These are phyloP conservation scores for Amiota communis DNA, from an alignment of 2,888 invertebrate genomes.

Conservation along the genomic window DNA sequence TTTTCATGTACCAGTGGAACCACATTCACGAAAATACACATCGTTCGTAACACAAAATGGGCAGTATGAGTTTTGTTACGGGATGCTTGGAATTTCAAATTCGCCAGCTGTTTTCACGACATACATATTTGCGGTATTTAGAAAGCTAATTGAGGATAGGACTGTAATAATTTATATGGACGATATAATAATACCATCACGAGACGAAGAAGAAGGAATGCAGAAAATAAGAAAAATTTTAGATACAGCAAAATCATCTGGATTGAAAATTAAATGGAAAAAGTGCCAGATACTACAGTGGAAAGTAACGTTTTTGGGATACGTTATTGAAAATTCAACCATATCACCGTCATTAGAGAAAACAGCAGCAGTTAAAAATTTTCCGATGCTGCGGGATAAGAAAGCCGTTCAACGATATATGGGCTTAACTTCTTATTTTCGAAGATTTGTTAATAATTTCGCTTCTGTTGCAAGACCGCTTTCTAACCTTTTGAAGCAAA, in stretches of 20 bases:
- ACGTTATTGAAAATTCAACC: conserved; percentile 37
- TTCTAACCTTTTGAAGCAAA: background rate
- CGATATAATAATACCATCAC: conserved; percentile 4
- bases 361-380: conserved; percentile 35
- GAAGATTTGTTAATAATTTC: conserved; percentile 33
- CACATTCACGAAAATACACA: conserved; percentile 9
- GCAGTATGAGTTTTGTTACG: conserved; percentile 32
- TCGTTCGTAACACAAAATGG: conserved; percentile 9
- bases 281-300: conserved; percentile 40
- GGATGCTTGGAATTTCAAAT: conserved; percentile 31
- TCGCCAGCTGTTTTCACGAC: conserved; percentile 32
- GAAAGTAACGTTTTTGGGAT: conserved; percentile 42
- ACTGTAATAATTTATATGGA: background rate
- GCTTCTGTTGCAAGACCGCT: conserved; percentile 19
- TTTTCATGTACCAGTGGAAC: conserved; percentile 22
- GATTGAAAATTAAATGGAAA: conserved; percentile 38
- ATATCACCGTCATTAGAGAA: conserved; percentile 40
- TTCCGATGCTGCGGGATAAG: conserved; percentile 37
- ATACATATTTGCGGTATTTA: conserved; percentile 28
- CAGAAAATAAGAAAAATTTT: conserved; percentile 30
- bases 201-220: conserved; percentile 1
- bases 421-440: conserved; percentile 42
- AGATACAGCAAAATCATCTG: conserved; percentile 27
- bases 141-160: conserved; percentile 13
- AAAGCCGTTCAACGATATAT: conserved; percentile 43